A percentile compares a stretch with the other conserved stretches of the same genome.
Evolutionary conservation across 2,113 vertebrate species (phyloP).

Genomic region (Leptodactylus fuscus): DNA sequence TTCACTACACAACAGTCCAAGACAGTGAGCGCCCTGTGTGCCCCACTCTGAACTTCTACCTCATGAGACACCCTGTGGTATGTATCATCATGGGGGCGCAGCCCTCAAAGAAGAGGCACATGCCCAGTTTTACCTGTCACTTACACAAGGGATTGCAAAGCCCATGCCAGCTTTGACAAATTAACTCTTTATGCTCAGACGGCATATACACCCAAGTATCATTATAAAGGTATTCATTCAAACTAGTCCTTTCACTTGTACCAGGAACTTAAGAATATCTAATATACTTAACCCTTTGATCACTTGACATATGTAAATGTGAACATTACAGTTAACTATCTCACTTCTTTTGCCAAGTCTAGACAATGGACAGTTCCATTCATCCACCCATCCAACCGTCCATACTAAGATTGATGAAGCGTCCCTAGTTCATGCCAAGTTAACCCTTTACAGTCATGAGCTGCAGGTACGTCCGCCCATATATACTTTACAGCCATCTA

Average conservation of each 20-base stretch:
- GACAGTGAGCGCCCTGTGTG: background rate
- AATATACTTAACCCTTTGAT: background rate
- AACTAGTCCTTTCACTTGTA: background rate
- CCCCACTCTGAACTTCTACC: constrained; percentile 31
- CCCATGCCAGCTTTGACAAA: background rate
- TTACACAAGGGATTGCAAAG: background rate
- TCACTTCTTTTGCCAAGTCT: background rate
- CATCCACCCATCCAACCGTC: too few species aligned
- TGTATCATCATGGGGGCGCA: background rate
- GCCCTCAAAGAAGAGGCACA: background rate
- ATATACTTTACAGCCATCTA: background rate
- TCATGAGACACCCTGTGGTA: background rate
- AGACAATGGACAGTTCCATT: background rate
- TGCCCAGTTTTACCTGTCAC: background rate
- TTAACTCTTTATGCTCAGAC: background rate
- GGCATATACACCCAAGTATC: background rate
- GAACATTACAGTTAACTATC: background rate
- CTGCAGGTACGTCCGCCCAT: background rate
- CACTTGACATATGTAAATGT: background rate
- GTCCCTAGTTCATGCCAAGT: background rate
- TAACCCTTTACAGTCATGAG: background rate
- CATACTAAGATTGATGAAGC: background rate
- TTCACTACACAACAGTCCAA: background rate
- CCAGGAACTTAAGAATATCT: background rate
- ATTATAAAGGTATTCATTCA: background rate